A percentile compares a stretch with the other conserved stretches of the same genome.
Conservation (phyloP, 92 coral and sea anemone genomes). For the Blastomussa wellsi region DNA sequence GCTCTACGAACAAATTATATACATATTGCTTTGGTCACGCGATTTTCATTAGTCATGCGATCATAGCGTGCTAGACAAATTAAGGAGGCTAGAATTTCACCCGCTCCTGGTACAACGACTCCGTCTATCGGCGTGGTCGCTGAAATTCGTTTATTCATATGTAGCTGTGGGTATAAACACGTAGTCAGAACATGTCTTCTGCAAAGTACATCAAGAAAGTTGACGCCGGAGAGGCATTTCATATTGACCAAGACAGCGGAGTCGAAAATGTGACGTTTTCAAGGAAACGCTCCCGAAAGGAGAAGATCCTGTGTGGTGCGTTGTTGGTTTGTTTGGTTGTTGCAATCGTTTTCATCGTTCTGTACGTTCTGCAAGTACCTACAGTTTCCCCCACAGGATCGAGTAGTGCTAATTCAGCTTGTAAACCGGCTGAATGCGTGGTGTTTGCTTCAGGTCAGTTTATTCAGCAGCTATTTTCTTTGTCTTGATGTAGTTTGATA, state of each 20-base stretch:
- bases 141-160: background rate
- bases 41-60: background rate
- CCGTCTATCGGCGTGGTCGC: background rate
- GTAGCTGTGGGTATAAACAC: background rate
- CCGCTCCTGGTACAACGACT: background rate
- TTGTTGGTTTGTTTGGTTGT: conserved; percentile 20
- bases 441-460: conserved; percentile 16
- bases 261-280: background rate
- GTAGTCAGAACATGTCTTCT: background rate
- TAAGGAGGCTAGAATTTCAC: background rate
- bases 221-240: conserved; percentile 33
- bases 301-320: conserved; percentile 21
- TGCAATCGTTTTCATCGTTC: conserved; percentile 47
- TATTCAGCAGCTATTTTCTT: background rate
- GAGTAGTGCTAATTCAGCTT: background rate
- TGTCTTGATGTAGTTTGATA: background rate
- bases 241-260: conserved; percentile 1
- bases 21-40: background rate
- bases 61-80: background rate
- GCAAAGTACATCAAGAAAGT: conserved; percentile 43
- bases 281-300: conserved; percentile 39
- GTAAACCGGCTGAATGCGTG: conserved; percentile 7
- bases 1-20: background rate
- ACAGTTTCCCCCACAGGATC: background rate
- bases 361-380: conserved; percentile 32